These are phyloP conservation scores for Apodemia zela DNA, from an alignment of 2,888 invertebrate genomes.

Conservation along the genomic window DNA sequence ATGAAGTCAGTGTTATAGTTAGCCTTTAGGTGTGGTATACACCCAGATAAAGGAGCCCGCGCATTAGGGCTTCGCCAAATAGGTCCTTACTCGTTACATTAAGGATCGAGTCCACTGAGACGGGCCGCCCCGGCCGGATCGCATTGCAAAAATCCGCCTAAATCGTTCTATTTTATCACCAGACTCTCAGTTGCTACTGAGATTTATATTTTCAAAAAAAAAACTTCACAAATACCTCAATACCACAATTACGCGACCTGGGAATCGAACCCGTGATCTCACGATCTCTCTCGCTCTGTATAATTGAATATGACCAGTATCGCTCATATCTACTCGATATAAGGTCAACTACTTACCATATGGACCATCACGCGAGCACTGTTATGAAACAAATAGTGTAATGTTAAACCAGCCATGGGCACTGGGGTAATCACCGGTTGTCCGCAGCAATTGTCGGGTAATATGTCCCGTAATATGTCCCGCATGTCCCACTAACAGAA, in stretches of 20 bases:
- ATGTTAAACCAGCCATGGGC: neutral
- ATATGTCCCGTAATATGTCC: conserved; percentile 39
- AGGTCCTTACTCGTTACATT: too few species aligned
- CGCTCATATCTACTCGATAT: neutral
- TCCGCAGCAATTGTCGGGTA: conserved; percentile 17
- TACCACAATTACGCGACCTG: neutral
- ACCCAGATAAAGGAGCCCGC: too few species aligned
- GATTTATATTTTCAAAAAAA: too few species aligned
- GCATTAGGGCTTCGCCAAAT: too few species aligned
- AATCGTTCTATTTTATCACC: too few species aligned
- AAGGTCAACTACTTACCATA: neutral
- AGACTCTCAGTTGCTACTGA: too few species aligned
- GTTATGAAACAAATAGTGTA: neutral
- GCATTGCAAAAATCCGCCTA: too few species aligned
- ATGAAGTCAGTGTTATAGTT: too few species aligned
- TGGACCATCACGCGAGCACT: neutral
- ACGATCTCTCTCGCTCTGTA: neutral
- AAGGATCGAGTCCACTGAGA: too few species aligned
- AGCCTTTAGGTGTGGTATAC: too few species aligned
- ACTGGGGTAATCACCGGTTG: conserved; percentile 21
- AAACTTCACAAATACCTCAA: too few species aligned
- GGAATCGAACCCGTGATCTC: neutral
- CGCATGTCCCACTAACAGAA: conserved; percentile 57
- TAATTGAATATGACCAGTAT: neutral
- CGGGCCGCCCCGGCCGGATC: too few species aligned